Base-by-base conservation (phyloP, 2,888 invertebrate species). In the Ischnura elegans region DNA sequence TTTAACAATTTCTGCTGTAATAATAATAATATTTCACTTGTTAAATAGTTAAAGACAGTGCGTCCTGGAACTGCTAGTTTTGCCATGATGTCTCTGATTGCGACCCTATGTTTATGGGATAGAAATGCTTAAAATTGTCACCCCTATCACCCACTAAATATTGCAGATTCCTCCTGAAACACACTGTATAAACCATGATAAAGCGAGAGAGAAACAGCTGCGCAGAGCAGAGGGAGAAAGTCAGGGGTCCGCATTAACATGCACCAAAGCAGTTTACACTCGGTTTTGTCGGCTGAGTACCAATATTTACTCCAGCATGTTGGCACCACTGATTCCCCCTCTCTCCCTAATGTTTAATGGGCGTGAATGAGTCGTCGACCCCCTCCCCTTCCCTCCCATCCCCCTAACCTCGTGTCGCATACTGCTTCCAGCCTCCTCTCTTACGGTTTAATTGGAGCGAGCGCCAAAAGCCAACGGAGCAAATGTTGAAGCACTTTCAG, bases 251-350 rank as follows among this genome's bases (percentile, higher is more conserved):
- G 42, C 55, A 55, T 55, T 55, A 87, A 61, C 61, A 90, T 61
- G 90, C 90, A 66, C 90, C 90, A 90, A 90, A 66, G 61, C 90
- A 90, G 61, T 90, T 90, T 90, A 90, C 90, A 90, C 90, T 90
- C 61, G 61, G 90, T 90, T 90, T 90, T 90, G 90, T 90, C 42
- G 90, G 36, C 90, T 90, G 90, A 90, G 90, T 90, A 90, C 90
- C 90, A 90, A 90, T 90, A 90, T 90, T 90, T 61, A 90, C 61
- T 90, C 90, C 90, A 66, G 90, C 25, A 90, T 90, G 90, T 90
- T 90, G 90, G 90, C 61, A 43, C 61, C 90, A 90, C 90, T 90
- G 90, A 42, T 45, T 90, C 61, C 61, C 61, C 43, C 90, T 90
- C 61, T n/a, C n/a, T n/a, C 90, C 61, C 10, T 2, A 87, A 87